Percentiles rank a stretch among this genome's conserved stretches.
Conservation (phyloP, 2,113 vertebrate genomes). For the Clarias gariepinus region DNA sequence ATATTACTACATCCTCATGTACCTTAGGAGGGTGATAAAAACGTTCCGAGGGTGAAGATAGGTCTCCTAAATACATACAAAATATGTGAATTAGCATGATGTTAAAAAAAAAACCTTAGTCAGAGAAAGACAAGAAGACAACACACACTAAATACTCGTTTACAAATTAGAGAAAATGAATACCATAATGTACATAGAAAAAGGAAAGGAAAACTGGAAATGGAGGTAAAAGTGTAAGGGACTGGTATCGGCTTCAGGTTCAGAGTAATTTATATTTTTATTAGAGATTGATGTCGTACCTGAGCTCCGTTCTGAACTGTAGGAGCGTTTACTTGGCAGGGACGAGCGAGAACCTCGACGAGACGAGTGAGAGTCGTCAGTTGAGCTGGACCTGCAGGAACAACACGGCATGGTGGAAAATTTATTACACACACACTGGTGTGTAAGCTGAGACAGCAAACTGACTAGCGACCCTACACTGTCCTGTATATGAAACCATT, state of each 20-base stretch:
- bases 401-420: not conserved
- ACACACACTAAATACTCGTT: not conserved
- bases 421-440: not conserved
- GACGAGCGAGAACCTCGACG: conserved; percentile 39
- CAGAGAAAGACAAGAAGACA: not conserved
- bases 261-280: not conserved
- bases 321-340: conserved; percentile 36
- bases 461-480: not conserved
- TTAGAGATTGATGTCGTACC: conserved; percentile 8
- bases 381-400: conserved; percentile 7
- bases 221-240: not conserved
- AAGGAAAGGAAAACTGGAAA: not conserved
- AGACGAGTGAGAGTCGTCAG: conserved; percentile 15
- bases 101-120: not conserved
- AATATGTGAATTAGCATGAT: not conserved
- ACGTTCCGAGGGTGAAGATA: conserved; percentile 23
- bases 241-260: not conserved
- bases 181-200: too few species aligned
- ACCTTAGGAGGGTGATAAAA: conserved; percentile 40
- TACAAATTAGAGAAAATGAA: not conserved
- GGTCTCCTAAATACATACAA: conserved; percentile 33
- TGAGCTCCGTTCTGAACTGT: conserved; percentile 30
- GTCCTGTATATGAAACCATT: not conserved
- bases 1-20: not conserved
- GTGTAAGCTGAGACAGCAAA: too few species aligned